Percentiles rank a stretch among this genome's conserved stretches.
Evolutionary conservation across 2,113 vertebrate species (phyloP).

Genomic region (Gallinago media): DNA sequence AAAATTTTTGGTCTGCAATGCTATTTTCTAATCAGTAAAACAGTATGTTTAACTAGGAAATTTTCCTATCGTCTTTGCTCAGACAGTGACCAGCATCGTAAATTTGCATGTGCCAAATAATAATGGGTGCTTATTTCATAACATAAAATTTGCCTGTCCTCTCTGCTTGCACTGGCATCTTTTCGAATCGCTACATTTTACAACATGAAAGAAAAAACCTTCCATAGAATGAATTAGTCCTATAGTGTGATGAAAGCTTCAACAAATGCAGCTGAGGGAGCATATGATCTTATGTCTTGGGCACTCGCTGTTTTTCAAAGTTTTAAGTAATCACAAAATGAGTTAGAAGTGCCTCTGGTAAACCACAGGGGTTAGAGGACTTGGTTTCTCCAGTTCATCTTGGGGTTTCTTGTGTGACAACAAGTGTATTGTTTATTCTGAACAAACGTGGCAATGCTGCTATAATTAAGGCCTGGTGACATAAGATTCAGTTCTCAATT

Average conservation of each 20-base stretch:
- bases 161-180: background rate
- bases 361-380: background rate
- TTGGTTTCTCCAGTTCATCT: background rate
- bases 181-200: background rate
- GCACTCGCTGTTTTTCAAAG: background rate
- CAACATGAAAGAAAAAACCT: background rate
- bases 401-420: background rate
- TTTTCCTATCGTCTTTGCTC: background rate
- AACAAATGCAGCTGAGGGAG: background rate
- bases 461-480: background rate
- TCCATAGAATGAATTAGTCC: background rate
- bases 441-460: background rate
- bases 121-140: background rate
- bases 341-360: background rate
- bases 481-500: background rate
- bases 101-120: background rate
- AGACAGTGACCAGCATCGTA: background rate
- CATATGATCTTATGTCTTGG: background rate
- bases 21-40: background rate
- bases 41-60: background rate
- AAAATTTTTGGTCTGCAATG: background rate
- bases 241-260: background rate
- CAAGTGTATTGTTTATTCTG: background rate
- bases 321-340: background rate
- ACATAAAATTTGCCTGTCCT: background rate